A percentile compares a stretch with the other conserved stretches of the same genome.
phyloP scores from a whole-genome alignment of 1,140 invertebrate species.

The Danaus plexippus region DNA sequence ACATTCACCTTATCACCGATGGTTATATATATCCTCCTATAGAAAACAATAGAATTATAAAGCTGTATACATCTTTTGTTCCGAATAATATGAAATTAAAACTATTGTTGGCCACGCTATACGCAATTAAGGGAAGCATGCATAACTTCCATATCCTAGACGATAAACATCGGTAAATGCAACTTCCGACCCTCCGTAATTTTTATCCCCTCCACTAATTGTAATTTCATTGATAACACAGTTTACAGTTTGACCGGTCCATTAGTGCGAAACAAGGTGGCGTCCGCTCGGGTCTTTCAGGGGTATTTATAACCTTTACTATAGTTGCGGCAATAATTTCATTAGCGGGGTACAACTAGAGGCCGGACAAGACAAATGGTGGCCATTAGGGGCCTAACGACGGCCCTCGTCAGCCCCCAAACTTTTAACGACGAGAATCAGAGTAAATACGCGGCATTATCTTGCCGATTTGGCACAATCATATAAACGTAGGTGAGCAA shows the following conservation, averaged over 20 bases:
- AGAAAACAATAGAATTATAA: no score
- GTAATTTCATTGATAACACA: slow-evolving; percentile 72
- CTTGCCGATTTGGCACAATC: slow-evolving; percentile 64
- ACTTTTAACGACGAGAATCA: slow-evolving; percentile 70
- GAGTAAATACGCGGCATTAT: slow-evolving; percentile 67
- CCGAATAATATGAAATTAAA: not conserved
- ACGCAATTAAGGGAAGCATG: slow-evolving; percentile 10
- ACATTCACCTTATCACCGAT: slow-evolving; percentile 13
- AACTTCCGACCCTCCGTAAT: slow-evolving; percentile 50
- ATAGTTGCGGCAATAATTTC: slow-evolving; percentile 72
- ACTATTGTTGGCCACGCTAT: not conserved
- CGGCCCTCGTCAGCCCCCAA: slow-evolving; percentile 63
- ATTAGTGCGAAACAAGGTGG: slow-evolving; percentile 69
- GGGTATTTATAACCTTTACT: slow-evolving; percentile 70
- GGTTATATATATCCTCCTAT: slow-evolving; percentile 2
- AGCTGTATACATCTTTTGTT: slow-evolving; percentile 1
- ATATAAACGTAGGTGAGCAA: slow-evolving; percentile 28
- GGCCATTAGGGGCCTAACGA: slow-evolving; percentile 66
- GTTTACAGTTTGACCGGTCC: slow-evolving; percentile 72
- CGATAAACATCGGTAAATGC: slow-evolving; percentile 39
- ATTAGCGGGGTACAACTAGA: slow-evolving; percentile 68
- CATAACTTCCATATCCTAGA: slow-evolving; percentile 26
- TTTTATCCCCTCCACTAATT: slow-evolving; percentile 67
- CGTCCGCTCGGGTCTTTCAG: slow-evolving; percentile 59
- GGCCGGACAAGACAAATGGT: slow-evolving; percentile 70